Base-by-base conservation (phyloP, 2,113 vertebrate genomes). In the Aplodontia rufa region DNA sequence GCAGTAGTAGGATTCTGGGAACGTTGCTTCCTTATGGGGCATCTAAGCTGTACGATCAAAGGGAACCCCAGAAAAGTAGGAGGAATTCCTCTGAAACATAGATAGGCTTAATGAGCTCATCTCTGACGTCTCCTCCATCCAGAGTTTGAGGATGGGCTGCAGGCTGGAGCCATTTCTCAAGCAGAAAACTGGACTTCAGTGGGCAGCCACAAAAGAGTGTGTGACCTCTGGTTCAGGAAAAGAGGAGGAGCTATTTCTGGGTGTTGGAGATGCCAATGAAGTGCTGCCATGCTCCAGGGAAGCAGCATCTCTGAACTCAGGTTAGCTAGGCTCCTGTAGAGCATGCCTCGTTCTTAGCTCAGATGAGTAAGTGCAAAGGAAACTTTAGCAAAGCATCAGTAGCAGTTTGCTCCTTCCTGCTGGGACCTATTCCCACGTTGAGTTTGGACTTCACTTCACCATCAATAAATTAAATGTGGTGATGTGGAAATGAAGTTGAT, bases 21-120 rank as follows among this genome's bases (percentile, higher is more conserved):
- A 93, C 80, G 35, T 1, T 1, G 47, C 88, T 95, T 91, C 37
- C 64, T 80, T 66, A 42, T 47, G 78, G 82, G 35, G 55, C 13
- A 79, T 14, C 13, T 42, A 68, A 40, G 60, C 62, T 95, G 88
- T 93, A 91, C 87, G 94, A 79, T 94, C 79, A 91, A 86, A 90
- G 94, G 30, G 32, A 92, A 81, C 32, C 30, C 78, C 62, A 86
- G 84, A 81, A 84, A 91, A 87, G 17, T 80, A 8, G 45, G 10
- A 35, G 4, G 14, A 69, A 51, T 89, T 81, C 49, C 28, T 40
- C 28, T 66, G 55, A 58, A 83, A 80, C 64, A 79, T 37, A 19
- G 26, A 80, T 85, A 32, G 49, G 2, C 47, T 55, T 78, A 87
- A 69, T 74, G 81, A 92, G 62, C 16, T 88, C 13, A 26, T 64